Conservation (phyloP, 2,797 vertebrate genomes). For the Luscinia megarhynchos region DNA sequence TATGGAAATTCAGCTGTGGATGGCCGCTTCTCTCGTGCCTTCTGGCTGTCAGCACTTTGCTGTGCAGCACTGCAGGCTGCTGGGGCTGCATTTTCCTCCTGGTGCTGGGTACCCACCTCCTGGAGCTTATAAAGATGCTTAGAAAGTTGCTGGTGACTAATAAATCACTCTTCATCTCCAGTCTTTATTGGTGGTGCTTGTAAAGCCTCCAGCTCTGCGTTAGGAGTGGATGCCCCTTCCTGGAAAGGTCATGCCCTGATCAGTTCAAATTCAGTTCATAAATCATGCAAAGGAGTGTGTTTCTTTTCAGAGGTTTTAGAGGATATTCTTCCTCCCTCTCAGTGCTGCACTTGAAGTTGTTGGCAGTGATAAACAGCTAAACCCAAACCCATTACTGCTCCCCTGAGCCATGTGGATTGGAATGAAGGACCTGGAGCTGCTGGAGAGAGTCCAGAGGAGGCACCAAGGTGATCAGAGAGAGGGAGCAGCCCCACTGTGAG, state of each 20-base stretch:
- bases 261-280: conserved; percentile 51
- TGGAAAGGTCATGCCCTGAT: conserved; percentile 29
- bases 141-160: conserved; percentile 39
- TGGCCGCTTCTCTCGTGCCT: conserved; percentile 19
- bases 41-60: conserved; percentile 56
- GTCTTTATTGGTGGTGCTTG: conserved; percentile 5
- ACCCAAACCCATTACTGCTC: not conserved
- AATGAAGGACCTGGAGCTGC: not conserved
- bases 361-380: not conserved
- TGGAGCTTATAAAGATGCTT: conserved; percentile 23
- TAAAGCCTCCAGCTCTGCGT: conserved; percentile 7
- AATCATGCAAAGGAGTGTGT: conserved; percentile 3
- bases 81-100: not conserved
- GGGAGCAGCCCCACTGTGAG: not conserved
- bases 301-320: not conserved
- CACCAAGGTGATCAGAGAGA: not conserved
- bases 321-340: not conserved
- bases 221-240: conserved; percentile 18
- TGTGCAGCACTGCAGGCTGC: not conserved
- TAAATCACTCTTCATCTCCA: conserved; percentile 45
- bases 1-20: conserved; percentile 61
- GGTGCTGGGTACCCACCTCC: conserved; percentile 24
- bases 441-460: not conserved
- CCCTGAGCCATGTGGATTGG: not conserved
- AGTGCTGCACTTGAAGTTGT: not conserved